These are phyloP conservation scores for Thymelicus sylvestris DNA, from an alignment of 2,888 invertebrate species.

Conservation along the genomic window DNA sequence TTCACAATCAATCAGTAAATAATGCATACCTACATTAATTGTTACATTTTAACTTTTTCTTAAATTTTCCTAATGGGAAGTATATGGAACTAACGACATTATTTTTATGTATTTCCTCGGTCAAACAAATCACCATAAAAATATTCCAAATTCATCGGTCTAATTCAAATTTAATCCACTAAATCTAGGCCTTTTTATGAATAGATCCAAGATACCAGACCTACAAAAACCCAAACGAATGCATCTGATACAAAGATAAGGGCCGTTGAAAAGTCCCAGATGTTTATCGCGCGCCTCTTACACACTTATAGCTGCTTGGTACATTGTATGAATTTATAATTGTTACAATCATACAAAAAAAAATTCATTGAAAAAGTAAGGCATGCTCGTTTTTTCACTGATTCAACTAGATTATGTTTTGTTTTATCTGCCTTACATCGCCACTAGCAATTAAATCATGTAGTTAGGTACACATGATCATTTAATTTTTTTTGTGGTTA, in stretches of 20 bases:
- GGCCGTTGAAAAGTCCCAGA: slow-evolving; percentile 71
- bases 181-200: slow-evolving; percentile 57
- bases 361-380: too few species aligned
- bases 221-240: slow-evolving; percentile 64
- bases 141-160: slow-evolving; percentile 53
- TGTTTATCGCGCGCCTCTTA: slow-evolving; percentile 66
- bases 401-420: too few species aligned
- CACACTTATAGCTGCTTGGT: slow-evolving; percentile 76
- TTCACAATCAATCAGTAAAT: too few species aligned
- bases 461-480: too few species aligned
- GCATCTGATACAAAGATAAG: slow-evolving; percentile 62
- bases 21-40: too few species aligned
- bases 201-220: slow-evolving; percentile 64
- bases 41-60: too few species aligned
- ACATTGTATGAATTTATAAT: slow-evolving; percentile 76
- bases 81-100: neutral
- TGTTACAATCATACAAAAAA: slow-evolving; percentile 27
- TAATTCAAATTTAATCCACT: slow-evolving; percentile 63
- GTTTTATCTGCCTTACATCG: too few species aligned
- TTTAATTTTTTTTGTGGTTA: too few species aligned
- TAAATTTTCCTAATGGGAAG: too few species aligned
- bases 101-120: neutral
- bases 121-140: slow-evolving; percentile 43
- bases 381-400: too few species aligned
- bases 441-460: too few species aligned